Evolutionary conservation across 2,113 vertebrate genomes (phyloP), one percentile per base, ranked within the genome.

Genomic region (Propithecus coquereli): DNA sequence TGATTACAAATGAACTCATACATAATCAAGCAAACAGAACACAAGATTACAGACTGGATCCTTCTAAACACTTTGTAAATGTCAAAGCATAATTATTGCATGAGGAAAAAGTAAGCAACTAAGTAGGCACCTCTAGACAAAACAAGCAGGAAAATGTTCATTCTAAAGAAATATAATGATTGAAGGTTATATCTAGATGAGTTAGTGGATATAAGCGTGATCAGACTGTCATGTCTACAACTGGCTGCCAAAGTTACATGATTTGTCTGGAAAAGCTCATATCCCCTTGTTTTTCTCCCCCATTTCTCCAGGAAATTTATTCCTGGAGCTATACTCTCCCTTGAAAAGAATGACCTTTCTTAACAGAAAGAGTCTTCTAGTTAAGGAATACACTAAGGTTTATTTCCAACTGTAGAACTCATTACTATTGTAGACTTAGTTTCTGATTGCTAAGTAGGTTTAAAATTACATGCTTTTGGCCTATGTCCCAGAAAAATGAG

Each of bases 351-450:
- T 82, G 37, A 45, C 32, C 82, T 83, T 95, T 87, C 32, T 85
- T 76, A 81, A 94, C 10, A 25, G n/a, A 91, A 25, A 86, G 66
- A 86, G 9, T 84, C 32, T 91, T 85, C 63, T 68, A 34, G 16
- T 74, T 87, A 91, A 68, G 22, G 54, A 54, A 40, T 63, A 63
- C n/a, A 81, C 2, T 30, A 89, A 85, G 37, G 12, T 80, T 96
- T 93, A 96, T 79, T 88, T 88, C 54, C 40, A 91, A 84, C 57
- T 80, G 43, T 25, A 52, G 47, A 96, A 95, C 71, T 87, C 27
- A 37, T 34, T 71, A 47, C n/a, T 76, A 25, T 37, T 54, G 13
- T 43, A 77, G 68, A 94, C 27, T 37, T 87, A 57, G 30, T 61
- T 90, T 95, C 47, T 79, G 16, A 79, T 23, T 86, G 65, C 59